These are phyloP conservation scores for Cyanoliseus patagonus DNA, from an alignment of 2,113 vertebrate species.

Conservation along the genomic window DNA sequence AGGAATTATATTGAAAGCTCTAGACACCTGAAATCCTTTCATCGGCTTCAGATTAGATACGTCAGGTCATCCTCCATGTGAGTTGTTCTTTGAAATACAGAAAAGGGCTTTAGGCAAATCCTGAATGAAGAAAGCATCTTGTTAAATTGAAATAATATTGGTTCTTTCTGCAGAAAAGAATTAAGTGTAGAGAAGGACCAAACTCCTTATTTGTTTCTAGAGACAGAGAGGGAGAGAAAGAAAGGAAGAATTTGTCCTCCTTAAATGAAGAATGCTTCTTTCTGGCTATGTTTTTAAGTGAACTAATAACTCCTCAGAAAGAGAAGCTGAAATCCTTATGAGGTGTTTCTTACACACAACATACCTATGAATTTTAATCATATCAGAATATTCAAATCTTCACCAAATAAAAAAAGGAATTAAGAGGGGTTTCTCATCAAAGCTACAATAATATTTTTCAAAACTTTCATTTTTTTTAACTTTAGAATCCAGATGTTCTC, in stretches of 20 bases:
- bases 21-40: not conserved
- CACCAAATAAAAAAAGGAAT: not conserved
- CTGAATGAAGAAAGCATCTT: not conserved
- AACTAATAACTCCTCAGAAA: not conserved
- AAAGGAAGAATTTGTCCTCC: not conserved
- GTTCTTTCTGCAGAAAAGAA: not conserved
- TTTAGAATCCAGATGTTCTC: not conserved
- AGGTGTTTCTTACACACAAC: not conserved
- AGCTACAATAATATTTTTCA: conserved; percentile 2
- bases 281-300: not conserved
- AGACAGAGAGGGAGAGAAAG: not conserved
- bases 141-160: not conserved
- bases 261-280: not conserved
- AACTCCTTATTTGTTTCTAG: not conserved
- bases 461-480: not conserved
- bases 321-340: not conserved
- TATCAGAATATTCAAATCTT: not conserved
- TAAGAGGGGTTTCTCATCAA: not conserved
- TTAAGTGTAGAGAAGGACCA: not conserved
- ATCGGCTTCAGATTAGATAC: not conserved
- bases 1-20: not conserved
- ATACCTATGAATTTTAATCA: not conserved
- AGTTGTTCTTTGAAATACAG: not conserved
- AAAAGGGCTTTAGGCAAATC: not conserved
- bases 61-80: not conserved